Evolutionary conservation across 2,797 vertebrate species (phyloP).

Genomic region (Orientallactaga sibirica): DNA sequence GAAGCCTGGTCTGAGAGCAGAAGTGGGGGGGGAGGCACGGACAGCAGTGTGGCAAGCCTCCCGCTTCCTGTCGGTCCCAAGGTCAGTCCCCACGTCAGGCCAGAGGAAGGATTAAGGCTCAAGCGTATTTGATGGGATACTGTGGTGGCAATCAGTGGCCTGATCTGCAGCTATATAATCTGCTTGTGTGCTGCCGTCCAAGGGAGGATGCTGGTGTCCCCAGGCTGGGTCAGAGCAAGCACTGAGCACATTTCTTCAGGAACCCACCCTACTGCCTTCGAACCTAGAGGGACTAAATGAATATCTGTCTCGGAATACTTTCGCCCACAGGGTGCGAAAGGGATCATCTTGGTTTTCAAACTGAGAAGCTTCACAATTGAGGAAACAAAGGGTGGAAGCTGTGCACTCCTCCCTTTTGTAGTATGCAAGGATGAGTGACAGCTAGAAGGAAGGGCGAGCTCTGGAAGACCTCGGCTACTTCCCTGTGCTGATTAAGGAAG

Average conservation of each 20-base stretch:
- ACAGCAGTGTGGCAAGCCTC: background rate
- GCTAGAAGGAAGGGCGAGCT: background rate
- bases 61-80: background rate
- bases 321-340: background rate
- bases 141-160: background rate
- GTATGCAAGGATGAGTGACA: rapidly evolving
- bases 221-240: background rate
- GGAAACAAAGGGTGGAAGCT: background rate
- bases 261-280: rapidly evolving
- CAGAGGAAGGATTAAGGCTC: slow-evolving; percentile 13
- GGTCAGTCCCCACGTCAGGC: background rate
- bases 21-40: background rate
- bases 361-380: background rate
- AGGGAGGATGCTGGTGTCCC: too few species aligned
- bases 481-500: slow-evolving; percentile 7
- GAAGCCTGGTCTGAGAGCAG: background rate
- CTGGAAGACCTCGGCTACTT: background rate
- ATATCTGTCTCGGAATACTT: background rate
- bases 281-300: background rate
- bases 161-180: background rate
- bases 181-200: background rate
- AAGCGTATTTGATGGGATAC: background rate
- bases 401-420: background rate
- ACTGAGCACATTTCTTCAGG: background rate
- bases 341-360: background rate